Evolutionary conservation across 2,113 vertebrate species (phyloP), one percentile per base, ranked within the genome.

Genomic region (Scomber colias): DNA sequence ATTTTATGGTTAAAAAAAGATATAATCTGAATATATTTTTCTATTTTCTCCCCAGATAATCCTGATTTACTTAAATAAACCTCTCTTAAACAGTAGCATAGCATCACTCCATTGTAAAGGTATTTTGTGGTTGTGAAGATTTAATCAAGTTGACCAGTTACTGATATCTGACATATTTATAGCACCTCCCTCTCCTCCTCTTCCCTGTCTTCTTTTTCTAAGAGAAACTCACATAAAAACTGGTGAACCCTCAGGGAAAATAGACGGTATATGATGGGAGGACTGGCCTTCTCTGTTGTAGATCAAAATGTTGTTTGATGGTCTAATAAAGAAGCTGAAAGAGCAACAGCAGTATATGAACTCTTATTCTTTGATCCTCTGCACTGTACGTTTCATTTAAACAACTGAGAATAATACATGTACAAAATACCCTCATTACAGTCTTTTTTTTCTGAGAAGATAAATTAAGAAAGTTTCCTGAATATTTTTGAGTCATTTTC

Each of bases 361-460:
- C 35, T 64, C n/a, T 11, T 40, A 44, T 79, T 27, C 19, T 55
- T 51, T 49, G 60, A 63, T 59, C 35, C 61, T 24, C 14, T 35
- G 30, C 54, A 7, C 17, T 30, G 16, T 44, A 31, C n/a, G 54
- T 48, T 31, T 62, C 46, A 40, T 9, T 40, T 31, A 9, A 76
- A 83, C 50, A 78, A 44, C 51, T 46, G 31, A 60, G 75, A 49
- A 75, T 62, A 21, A 62, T 11, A 50, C 13, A 24, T 40, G 8
- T 40, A 13, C 65, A 72, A 16, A 9, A 16, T 15, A 16, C 8
- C 27, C 4, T 15, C 35, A 24, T 64, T 1, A 48, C 3, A 35
- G 10, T 31, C 8, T 31, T n/a, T 9, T 27, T 27, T 27, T 56
- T 13, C 44, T 3, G 21, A 30, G 24, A 16, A 13, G 27, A 59